Evolutionary conservation across 2,797 vertebrate genomes (phyloP).

Genomic region (Spheniscus humboldti): DNA sequence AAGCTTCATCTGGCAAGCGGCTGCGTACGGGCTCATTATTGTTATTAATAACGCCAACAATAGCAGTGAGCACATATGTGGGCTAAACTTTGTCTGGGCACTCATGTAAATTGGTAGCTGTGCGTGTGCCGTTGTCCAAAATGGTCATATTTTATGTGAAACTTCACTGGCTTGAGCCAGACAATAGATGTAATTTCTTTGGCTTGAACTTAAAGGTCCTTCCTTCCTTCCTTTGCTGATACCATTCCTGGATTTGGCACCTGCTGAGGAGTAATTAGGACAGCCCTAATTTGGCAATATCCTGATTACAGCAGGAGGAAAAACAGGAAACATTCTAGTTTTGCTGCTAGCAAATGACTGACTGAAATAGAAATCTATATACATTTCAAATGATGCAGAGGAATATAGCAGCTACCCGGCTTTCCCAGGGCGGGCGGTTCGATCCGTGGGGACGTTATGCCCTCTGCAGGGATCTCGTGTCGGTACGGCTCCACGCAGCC

Average conservation of each 20-base stretch:
- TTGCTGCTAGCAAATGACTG: slow-evolving; percentile 65
- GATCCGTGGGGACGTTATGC: slow-evolving; percentile 38
- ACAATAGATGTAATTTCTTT: slow-evolving; percentile 58
- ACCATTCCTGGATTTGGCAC: slow-evolving; percentile 59
- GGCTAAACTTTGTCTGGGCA: background rate
- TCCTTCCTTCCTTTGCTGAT: slow-evolving; percentile 44
- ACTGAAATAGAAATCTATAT: slow-evolving; percentile 71
- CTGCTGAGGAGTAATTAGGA: slow-evolving; percentile 75
- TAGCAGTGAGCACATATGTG: background rate
- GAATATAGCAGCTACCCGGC: background rate
- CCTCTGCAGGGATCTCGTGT: slow-evolving; percentile 67
- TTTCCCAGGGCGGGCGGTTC: background rate
- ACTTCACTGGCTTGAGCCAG: background rate
- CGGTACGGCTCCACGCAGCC: background rate
- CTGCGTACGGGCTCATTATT: background rate
- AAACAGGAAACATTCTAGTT: slow-evolving; percentile 72
- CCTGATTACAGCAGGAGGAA: slow-evolving; percentile 71
- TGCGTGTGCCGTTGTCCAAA: background rate
- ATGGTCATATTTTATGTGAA: background rate
- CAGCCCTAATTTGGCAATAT: slow-evolving; percentile 71
- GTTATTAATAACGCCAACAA: background rate
- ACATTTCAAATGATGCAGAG: slow-evolving; percentile 59
- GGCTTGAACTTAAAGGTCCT: slow-evolving; percentile 30
- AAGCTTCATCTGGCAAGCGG: background rate
- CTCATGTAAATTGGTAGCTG: background rate